Conservation (phyloP, 2,113 vertebrate species). For the Bos indicus region DNA sequence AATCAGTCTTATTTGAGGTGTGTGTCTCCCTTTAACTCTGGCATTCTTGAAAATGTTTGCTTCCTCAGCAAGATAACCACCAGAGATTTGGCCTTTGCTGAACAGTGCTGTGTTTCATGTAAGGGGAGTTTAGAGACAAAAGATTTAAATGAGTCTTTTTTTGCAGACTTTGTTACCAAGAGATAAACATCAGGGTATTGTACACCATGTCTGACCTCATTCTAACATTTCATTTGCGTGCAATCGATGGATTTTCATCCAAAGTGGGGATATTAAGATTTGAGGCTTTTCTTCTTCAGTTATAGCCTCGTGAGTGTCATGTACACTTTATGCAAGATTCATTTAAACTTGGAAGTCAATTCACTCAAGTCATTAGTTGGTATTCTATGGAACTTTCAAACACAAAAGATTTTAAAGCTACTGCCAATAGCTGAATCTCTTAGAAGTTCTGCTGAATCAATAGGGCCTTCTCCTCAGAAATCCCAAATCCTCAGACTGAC, state of each 20-base stretch:
- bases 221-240: slow-evolving; percentile 12
- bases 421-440: not conserved
- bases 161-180: slow-evolving; percentile 13
- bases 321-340: slow-evolving; percentile 22
- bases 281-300: not conserved
- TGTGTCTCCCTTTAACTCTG: not conserved
- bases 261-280: slow-evolving; percentile 8
- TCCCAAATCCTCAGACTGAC: not conserved
- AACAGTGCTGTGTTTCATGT: slow-evolving; percentile 26
- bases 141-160: slow-evolving; percentile 37
- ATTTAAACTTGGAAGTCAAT: slow-evolving; percentile 47
- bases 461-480: not conserved
- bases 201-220: slow-evolving; percentile 20
- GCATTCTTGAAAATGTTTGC: slow-evolving; percentile 7
- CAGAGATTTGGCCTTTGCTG: slow-evolving; percentile 41
- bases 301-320: not conserved
- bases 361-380: not conserved
- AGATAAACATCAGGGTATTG: slow-evolving; percentile 42
- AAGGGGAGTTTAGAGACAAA: slow-evolving; percentile 32
- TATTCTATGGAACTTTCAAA: slow-evolving; percentile 3
- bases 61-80: slow-evolving; percentile 18
- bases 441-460: not conserved
- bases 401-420: slow-evolving; percentile 10
- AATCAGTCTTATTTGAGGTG: not conserved
- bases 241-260: slow-evolving; percentile 19